Evolutionary conservation across 1,140 invertebrate species (phyloP), one percentile per base, ranked within the genome.

Genomic region (Cephus cinctus): DNA sequence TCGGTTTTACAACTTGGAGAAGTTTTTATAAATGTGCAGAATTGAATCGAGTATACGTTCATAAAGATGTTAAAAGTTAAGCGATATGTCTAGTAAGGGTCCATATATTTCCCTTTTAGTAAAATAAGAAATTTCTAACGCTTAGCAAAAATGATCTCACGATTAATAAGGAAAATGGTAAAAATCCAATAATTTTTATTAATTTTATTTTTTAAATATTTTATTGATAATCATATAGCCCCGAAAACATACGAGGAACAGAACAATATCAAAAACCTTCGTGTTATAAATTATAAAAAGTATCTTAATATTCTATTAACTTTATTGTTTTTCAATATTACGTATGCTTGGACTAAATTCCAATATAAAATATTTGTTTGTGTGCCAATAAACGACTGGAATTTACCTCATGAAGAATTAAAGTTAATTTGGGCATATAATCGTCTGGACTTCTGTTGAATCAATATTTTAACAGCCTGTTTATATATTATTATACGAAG

Each of bases 141-240:
- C 14, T 30, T 30, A 12, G 2, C 11, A 30, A 9, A 30, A 30
- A 30, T 30, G 27, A 30, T 30, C 2, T 30, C 27, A 4, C 14
- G 11, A 30, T 11, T 30, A n/a, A n/a, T n/a, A n/a, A n/a, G n/a
- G n/a, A n/a, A n/a, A n/a, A n/a, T n/a, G n/a, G n/a, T n/a, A n/a
- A n/a, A n/a, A n/a, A n/a, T n/a, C n/a, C n/a, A n/a, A n/a, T n/a
- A n/a, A n/a, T n/a, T n/a, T n/a, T n/a, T n/a, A n/a, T n/a, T n/a
- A n/a, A n/a, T n/a, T n/a, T n/a, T n/a, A n/a, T n/a, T n/a, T n/a
- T n/a, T 38, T 47, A 23, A 4, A 39, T 11, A 2, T 15, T 32
- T 43, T 43, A 23, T 46, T 42, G 31, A 46, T 15, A 32, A 30
- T 38, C 36, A 6, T 19, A 36, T 21, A 25, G n/a, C n/a, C n/a